Conservation (phyloP, 2,797 vertebrate genomes). For the Tamandua tetradactyla region DNA sequence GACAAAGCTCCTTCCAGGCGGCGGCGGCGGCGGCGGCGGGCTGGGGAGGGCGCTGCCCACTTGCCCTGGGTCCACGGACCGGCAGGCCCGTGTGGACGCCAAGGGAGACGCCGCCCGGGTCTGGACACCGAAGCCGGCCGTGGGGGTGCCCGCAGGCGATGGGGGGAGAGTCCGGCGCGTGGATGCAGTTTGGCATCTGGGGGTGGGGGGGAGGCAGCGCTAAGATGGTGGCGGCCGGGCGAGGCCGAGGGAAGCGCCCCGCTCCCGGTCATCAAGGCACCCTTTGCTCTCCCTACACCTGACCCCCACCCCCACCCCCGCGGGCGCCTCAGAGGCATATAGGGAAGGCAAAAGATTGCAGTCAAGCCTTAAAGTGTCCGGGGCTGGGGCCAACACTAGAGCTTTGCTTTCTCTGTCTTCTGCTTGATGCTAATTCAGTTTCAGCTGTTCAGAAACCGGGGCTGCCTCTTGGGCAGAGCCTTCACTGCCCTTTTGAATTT, state of each 20-base stretch:
- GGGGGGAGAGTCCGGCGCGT: background rate
- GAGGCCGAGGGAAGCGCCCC: background rate
- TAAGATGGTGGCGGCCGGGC: background rate
- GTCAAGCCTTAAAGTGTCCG: constrained; percentile 39
- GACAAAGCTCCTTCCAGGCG: constrained; percentile 66
- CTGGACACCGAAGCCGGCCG: background rate
- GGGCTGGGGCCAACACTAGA: background rate
- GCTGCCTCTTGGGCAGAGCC: constrained; percentile 40
- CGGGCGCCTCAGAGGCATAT: background rate
- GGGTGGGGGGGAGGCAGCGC: background rate
- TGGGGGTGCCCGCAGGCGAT: background rate
- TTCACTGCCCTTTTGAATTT: constrained; percentile 5
- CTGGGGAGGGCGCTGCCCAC: background rate
- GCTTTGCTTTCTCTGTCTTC: constrained; percentile 14
- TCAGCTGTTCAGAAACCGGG: constrained; percentile 38
- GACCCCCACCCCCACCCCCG: too few species aligned
- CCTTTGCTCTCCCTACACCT: background rate
- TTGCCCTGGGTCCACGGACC: background rate
- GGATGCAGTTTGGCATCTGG: too few species aligned
- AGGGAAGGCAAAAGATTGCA: background rate
- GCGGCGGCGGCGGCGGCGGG: background rate
- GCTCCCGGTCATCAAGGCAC: background rate
- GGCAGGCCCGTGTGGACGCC: background rate
- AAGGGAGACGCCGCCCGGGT: background rate
- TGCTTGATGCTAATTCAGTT: constrained; percentile 44